Base-by-base conservation (phyloP, 2,113 vertebrate species). In the Pristiophorus japonicus region DNA sequence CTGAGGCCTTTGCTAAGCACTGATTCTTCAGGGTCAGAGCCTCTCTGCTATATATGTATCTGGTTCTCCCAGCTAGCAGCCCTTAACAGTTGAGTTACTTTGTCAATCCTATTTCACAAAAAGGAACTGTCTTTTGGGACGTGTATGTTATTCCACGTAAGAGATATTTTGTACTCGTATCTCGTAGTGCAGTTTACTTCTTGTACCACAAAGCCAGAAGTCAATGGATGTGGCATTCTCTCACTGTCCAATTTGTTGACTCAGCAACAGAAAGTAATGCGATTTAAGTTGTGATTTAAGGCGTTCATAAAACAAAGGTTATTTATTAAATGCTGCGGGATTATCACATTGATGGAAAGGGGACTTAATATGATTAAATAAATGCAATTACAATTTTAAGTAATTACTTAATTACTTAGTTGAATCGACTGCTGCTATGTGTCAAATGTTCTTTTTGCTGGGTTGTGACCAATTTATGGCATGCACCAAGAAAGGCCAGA, bases 381-480 rank as follows among this genome's bases (percentile, higher is more conserved):
- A 47, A 27, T 94, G 42, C 24, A 51, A 94, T 94, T 94, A 94
- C 12, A 73, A 47, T 34, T 47, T 94, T 94, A 94, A 70, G 92
- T 70, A 94, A 94, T 94, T 94, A 47, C 93, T 51, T 94, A 73
- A 94, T 94, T 94, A 94, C 92, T 94, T 94, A 67, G 65, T 94
- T 30, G 11, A 94, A 67, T 67, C 3, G 63, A 70, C 66, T 51
- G 5, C 45, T 70, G 88, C 66, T 90, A 4, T 67, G 45, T 67
- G n/a, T 94, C 45, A 94, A 51, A 47, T 94, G 45, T 6, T 2
- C 11, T 22, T 16, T 30, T 94, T 47, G 12, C 24, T 47, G 65
- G 22, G 42, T 14, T 94, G 63, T 94, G 66, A 73, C 65, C 93
- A 70, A 94, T 45, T 70, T 14, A 51, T 94, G 42, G 45, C 27